Percentiles rank a stretch among this genome's conserved stretches.
Evolutionary conservation across 2,113 vertebrate genomes (phyloP).

Genomic region (Pachycephala philippinensis): DNA sequence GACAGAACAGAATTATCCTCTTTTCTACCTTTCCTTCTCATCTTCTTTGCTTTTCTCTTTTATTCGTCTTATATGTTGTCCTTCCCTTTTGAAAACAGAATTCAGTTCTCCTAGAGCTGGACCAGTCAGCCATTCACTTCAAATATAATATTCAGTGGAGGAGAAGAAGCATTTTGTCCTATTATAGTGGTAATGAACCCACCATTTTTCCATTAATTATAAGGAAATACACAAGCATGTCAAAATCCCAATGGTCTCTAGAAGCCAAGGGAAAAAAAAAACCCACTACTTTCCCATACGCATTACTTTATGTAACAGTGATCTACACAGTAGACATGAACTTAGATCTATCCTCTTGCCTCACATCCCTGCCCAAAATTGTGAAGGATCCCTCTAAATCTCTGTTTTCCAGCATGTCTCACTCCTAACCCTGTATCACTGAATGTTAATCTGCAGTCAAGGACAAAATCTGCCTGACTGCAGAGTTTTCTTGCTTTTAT

Average conservation of each 20-base stretch:
- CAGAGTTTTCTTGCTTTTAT: neutral
- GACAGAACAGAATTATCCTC: neutral
- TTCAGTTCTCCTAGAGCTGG: neutral
- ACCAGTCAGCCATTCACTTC: neutral
- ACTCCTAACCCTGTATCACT: neutral
- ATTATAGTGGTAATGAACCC: neutral
- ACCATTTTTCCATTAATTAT: neutral
- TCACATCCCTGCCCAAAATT: neutral
- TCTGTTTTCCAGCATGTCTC: neutral
- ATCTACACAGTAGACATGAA: neutral
- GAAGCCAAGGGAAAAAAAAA: neutral
- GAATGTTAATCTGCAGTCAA: neutral
- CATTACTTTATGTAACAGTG: neutral
- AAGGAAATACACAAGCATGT: neutral
- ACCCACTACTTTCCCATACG: accelerated
- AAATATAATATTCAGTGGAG: neutral
- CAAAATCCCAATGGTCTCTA: neutral
- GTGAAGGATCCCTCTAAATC: neutral
- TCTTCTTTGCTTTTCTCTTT: neutral
- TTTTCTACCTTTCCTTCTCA: neutral
- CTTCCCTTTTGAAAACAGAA: neutral
- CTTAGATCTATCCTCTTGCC: neutral
- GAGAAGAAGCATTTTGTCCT: neutral
- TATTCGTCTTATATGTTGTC: neutral
- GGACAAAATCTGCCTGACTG: neutral